Base-by-base conservation (phyloP, 1,140 invertebrate genomes). In the Dryas iulia region DNA sequence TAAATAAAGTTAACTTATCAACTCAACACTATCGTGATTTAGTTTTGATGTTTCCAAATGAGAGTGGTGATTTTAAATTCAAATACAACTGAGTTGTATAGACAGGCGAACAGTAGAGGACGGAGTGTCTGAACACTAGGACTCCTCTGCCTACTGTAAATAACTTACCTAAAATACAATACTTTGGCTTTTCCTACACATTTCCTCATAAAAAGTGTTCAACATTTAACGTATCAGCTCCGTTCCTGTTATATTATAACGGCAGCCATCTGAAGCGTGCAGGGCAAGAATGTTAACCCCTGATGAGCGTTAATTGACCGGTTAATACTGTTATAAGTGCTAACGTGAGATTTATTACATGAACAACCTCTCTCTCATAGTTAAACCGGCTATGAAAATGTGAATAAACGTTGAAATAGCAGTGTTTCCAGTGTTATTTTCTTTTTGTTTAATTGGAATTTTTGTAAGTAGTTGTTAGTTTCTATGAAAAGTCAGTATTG, bases 231-330 rank as follows among this genome's bases (percentile, higher is more conserved):
- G 0, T 18, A 47, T 47, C 39, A 47, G n/a, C 33, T 18, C 3
- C 10, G 7, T 21, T 47, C n/a, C 39, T 47, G 39, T 21, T 47
- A 47, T 47, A 47, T 47, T 47, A 21, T 47, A 47, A 47, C 39
- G 6, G 39, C 3, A 21, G 39, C 18, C 39, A 47, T 47, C 39
- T 47, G 18, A 21, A 47, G 18, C 18, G 39, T 47, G 14, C 18
- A 47, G 14, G 39, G 39, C 8, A 18, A 47, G 39, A 47, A 47
- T 47, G 39, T 21, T 47, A 47, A 47, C 39, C 39, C 39, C 39
- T 31, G 39, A 47, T 47, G 39, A 21, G 39, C 39, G 39, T 47
- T 47, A 47, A 47, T 47, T 47, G 39, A 47, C 39, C 39, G 39
- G 18, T 47, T 47, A 47, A 47, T 47, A 47, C n/a, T 47, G 18